phyloP scores from a whole-genome alignment of 1,140 invertebrate genomes.

The Lepidurus arcticus region DNA sequence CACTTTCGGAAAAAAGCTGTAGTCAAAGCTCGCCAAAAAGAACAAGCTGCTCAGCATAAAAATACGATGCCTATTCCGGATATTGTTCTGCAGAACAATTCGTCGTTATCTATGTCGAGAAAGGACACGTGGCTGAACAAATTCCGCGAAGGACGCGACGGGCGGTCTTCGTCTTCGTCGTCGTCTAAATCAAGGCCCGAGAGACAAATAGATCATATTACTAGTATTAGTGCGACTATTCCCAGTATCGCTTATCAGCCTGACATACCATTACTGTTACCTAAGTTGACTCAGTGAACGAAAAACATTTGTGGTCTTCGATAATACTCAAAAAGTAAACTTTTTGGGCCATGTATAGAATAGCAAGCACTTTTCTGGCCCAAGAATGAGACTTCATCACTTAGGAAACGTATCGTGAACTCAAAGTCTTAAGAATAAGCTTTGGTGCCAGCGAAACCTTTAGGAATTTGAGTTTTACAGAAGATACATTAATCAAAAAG shows the following conservation, averaged over 20 bases:
- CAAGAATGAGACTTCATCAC: too few species aligned
- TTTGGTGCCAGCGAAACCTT: too few species aligned
- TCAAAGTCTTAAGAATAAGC: too few species aligned
- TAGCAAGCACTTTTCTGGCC: too few species aligned
- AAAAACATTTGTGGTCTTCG: background rate
- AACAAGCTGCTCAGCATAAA: background rate
- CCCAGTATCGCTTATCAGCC: background rate
- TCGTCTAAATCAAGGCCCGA: background rate
- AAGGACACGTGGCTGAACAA: constrained; percentile 33
- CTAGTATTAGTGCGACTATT: constrained; percentile 29
- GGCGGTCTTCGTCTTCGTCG: background rate
- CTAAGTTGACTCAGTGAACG: background rate
- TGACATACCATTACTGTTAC: constrained; percentile 12
- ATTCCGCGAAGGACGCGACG: constrained; percentile 30
- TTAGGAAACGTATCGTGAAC: too few species aligned
- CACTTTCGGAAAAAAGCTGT: constrained; percentile 35
- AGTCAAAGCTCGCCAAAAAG: constrained; percentile 15
- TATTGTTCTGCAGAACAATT: background rate
- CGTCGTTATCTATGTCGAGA: constrained; percentile 26
- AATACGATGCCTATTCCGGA: background rate
- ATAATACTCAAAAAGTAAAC: too few species aligned
- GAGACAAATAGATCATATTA: constrained; percentile 10
- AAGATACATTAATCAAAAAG: too few species aligned
- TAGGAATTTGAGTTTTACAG: too few species aligned
- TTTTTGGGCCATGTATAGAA: too few species aligned